Base-by-base conservation (phyloP, 30 jellyfish, hydroid and myxozoan genomes). In the Aurelia aurita complex sp. Pacific region DNA sequence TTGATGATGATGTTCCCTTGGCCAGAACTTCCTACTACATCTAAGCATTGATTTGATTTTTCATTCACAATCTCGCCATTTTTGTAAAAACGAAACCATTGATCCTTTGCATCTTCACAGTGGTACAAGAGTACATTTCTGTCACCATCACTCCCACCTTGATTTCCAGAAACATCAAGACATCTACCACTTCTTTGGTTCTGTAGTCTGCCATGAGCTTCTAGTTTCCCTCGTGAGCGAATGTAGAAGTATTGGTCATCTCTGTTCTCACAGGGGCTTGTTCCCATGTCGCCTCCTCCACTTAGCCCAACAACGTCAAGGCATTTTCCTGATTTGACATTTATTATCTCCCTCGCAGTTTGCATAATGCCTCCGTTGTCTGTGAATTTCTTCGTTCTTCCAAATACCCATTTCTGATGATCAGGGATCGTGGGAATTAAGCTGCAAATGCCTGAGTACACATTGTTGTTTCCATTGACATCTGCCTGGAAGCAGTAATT, bases 311-410 rank as follows among this genome's bases (percentile, higher is more conserved):
- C n/a, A 50, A 79, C 89, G 23, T 79, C 89, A 4, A 79, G 81
- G 51, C 89, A 79, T 46, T 66, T 67, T n/a, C 79, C 66, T 19
- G 81, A 65, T 17, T 11, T 59, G 17, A 29, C 71, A 34, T 79
- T 79, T 65, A 62, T 78, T 9, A 78, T 62, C 79, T 78, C 69
- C 52, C 79, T 61, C 17, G 88, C 88, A 19, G 35, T 66, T 66
- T 78, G 88, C 53, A 18, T 2, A 10, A 78, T 78, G 23, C 88
- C 88, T 61, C 88, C 88, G 61, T 23, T 64, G 76, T 78, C 88
- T 12, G 55, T 10, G 69, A 78, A 78, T 40, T 10, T 40, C 42
- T 18, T 78, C 3, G 34, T 34, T 63, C 79, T 62, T 2, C 88
- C 88, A 51, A 35, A 55, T 46, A 67, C 17, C 88, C 79, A 75